These are phyloP conservation scores for Baryphthengus martii DNA, from an alignment of 2,113 vertebrate genomes.

Conservation along the genomic window DNA sequence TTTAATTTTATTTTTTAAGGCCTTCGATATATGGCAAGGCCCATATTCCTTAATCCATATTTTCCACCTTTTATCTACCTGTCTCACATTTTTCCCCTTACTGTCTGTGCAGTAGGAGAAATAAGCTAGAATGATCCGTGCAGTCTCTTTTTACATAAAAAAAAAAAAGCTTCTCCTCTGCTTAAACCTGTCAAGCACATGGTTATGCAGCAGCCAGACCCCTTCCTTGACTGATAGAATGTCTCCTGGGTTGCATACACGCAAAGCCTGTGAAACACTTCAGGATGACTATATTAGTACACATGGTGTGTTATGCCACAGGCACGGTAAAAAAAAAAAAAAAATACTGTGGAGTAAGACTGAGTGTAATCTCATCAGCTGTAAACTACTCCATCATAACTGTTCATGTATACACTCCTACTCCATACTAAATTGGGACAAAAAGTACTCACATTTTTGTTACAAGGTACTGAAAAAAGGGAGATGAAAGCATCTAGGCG, in stretches of 20 bases:
- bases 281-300: background rate
- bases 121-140: background rate
- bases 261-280: background rate
- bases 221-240: background rate
- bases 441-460: background rate
- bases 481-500: background rate
- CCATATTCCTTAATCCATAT: background rate
- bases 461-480: background rate
- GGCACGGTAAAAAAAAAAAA: background rate
- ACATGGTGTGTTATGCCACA: background rate
- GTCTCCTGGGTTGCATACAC: rapidly evolving
- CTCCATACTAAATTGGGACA: background rate
- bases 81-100: background rate
- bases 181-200: background rate
- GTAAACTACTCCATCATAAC: conserved; percentile 19
- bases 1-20: background rate
- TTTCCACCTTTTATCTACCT: background rate
- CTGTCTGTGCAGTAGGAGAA: background rate
- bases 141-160: background rate
- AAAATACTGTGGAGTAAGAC: background rate
- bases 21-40: background rate
- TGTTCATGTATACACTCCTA: conserved; percentile 3
- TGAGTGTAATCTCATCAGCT: background rate
- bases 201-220: background rate
- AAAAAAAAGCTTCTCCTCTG: background rate